These are phyloP conservation scores for Pentamera pediparva DNA, from an alignment of 53 echinoderm and acorn worm genomes.

Conservation along the genomic window DNA sequence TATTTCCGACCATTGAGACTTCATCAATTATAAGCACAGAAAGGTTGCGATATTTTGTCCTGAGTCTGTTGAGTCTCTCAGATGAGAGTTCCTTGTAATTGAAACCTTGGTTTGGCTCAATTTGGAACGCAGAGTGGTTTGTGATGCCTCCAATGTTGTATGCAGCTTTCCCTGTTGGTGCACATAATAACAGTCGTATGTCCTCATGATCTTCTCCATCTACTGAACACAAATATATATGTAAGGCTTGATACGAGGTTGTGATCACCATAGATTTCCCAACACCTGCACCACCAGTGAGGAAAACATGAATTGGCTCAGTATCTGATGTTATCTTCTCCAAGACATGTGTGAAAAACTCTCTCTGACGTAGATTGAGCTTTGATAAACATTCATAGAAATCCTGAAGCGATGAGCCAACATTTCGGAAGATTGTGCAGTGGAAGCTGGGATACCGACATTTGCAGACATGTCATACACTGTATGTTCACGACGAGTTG, in stretches of 20 bases:
- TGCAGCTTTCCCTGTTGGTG: conserved; percentile 56
- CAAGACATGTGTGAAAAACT: conserved; percentile 48
- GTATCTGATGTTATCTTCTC: neutral
- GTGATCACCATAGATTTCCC: conserved; percentile 38
- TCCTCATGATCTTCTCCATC: conserved; percentile 32
- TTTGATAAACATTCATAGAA: neutral
- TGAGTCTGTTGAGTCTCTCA: conserved; percentile 12
- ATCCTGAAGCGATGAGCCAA: neutral
- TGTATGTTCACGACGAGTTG: neutral
- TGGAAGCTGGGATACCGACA: neutral
- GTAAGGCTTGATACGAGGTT: conserved; percentile 28
- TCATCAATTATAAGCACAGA: conserved; percentile 39
- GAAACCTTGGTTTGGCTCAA: conserved; percentile 22
- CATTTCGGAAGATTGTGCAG: neutral
- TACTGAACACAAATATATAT: neutral
- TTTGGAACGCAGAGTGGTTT: conserved; percentile 32
- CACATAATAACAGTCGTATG: conserved; percentile 19
- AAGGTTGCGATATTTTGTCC: conserved; percentile 14
- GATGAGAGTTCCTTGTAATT: neutral
- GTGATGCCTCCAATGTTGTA: conserved; percentile 26
- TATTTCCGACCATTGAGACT: conserved; percentile 41
- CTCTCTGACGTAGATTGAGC: neutral
- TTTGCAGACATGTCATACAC: conserved; percentile 16
- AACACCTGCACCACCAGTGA: conserved; percentile 52
- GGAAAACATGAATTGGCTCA: conserved; percentile 36